phyloP scores from a whole-genome alignment of 92 coral and sea anemone genomes.

The Phenganax subtilis region DNA sequence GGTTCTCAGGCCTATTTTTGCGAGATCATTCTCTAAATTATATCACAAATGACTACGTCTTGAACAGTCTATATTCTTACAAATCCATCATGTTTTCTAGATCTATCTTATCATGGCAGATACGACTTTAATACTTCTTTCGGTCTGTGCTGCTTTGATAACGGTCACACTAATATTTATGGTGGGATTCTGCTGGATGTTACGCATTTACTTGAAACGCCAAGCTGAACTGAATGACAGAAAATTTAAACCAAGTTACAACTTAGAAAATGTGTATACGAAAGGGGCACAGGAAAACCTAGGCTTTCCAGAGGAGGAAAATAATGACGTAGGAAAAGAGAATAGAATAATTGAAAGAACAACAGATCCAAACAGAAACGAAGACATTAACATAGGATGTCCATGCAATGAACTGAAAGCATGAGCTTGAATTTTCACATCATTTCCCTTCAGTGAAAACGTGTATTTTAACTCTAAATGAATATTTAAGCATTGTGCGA shows the following conservation, averaged over 20 bases:
- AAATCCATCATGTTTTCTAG: not conserved
- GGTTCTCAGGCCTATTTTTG: too few species aligned
- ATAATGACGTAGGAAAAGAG: not conserved
- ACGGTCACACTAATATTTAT: not conserved
- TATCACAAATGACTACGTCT: not conserved
- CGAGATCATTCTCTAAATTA: too few species aligned
- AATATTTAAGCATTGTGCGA: too few species aligned
- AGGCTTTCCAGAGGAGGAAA: not conserved
- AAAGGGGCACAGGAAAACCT: not conserved
- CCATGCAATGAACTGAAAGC: too few species aligned
- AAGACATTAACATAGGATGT: not conserved
- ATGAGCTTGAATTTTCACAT: too few species aligned
- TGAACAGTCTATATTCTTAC: not conserved
- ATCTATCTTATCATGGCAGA: not conserved
- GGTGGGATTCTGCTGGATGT: slow-evolving; percentile 15
- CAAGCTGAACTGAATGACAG: not conserved
- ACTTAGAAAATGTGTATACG: not conserved
- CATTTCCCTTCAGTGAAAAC: too few species aligned
- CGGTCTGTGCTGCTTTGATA: not conserved
- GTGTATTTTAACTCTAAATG: too few species aligned
- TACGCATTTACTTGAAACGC: not conserved
- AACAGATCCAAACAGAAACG: not conserved
- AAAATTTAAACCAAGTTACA: slow-evolving; percentile 5
- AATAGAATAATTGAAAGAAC: not conserved
- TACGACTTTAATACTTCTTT: not conserved